A percentile compares a stretch with the other conserved stretches of the same genome.
These are phyloP conservation scores for Aegithalos caudatus DNA, from an alignment of 2,113 vertebrate genomes.

Conservation along the genomic window DNA sequence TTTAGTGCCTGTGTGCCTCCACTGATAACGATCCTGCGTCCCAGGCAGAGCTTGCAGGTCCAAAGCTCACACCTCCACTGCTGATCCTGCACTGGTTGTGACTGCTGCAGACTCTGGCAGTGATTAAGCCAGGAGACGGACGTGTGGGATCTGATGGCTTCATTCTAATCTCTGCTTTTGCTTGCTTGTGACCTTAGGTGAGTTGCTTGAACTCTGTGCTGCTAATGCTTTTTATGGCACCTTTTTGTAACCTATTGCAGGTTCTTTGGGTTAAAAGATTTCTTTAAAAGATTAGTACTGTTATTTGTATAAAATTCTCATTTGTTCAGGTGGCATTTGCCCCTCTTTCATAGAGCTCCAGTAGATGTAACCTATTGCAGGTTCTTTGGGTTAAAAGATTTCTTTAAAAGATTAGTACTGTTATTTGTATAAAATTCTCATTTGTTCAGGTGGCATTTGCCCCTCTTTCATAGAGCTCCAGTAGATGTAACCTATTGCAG, in stretches of 20 bases:
- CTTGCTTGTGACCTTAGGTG: slow-evolving; percentile 25
- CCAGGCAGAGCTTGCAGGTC: not conserved
- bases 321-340: not conserved
- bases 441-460: not conserved
- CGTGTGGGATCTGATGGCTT: not conserved
- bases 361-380: not conserved
- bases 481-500: not conserved
- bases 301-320: not conserved
- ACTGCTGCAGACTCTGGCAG: not conserved
- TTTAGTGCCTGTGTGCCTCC: not conserved
- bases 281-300: not conserved
- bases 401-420: not conserved
- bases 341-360: not conserved
- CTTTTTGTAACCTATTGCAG: not conserved
- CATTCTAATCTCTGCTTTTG: not conserved
- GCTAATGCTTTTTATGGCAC: not conserved
- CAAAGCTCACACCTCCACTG: slow-evolving; percentile 48
- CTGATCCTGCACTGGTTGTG: not conserved
- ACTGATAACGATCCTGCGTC: not conserved
- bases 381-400: not conserved
- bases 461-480: not conserved
- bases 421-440: not conserved
- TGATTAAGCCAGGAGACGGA: not conserved
- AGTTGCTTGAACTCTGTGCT: not conserved
- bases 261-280: not conserved